These are phyloP conservation scores for Eucidaris tribuloides DNA, from an alignment of 35 echinoderm and acorn worm genomes.

Conservation along the genomic window DNA sequence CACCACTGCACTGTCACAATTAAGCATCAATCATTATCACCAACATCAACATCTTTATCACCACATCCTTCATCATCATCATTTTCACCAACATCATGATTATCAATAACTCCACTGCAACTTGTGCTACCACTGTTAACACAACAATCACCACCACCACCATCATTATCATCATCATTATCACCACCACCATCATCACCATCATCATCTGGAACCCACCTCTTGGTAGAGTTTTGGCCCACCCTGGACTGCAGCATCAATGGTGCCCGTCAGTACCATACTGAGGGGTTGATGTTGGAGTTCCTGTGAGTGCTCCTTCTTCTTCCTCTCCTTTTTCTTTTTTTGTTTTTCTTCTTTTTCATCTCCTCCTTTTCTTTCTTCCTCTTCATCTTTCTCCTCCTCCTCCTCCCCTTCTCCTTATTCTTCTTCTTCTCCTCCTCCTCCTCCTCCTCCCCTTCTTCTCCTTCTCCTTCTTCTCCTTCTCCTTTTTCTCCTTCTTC, in stretches of 20 bases:
- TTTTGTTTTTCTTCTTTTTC: conserved; percentile 59
- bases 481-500: not conserved
- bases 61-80: not conserved
- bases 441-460: not conserved
- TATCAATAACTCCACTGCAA: not conserved
- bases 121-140: no score
- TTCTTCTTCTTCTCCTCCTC: no score
- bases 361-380: conserved; percentile 8
- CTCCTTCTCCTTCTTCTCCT: not conserved
- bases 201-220: conserved; percentile 6
- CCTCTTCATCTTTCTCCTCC: not conserved
- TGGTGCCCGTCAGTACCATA: conserved; percentile 64
- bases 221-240: conserved; percentile 60
- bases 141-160: no score
- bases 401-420: no score
- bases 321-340: not conserved
- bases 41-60: not conserved
- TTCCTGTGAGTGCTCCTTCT: conserved; percentile 1
- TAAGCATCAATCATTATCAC: not conserved
- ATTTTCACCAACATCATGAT: not conserved
- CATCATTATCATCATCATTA: not conserved
- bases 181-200: not conserved
- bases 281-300: conserved; percentile 63
- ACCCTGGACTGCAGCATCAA: conserved; percentile 86
- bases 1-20: not conserved